A percentile compares a stretch with the other conserved stretches of the same genome.
These are phyloP conservation scores for Oxytorus armatus DNA, from an alignment of 2,888 invertebrate species.

Conservation along the genomic window DNA sequence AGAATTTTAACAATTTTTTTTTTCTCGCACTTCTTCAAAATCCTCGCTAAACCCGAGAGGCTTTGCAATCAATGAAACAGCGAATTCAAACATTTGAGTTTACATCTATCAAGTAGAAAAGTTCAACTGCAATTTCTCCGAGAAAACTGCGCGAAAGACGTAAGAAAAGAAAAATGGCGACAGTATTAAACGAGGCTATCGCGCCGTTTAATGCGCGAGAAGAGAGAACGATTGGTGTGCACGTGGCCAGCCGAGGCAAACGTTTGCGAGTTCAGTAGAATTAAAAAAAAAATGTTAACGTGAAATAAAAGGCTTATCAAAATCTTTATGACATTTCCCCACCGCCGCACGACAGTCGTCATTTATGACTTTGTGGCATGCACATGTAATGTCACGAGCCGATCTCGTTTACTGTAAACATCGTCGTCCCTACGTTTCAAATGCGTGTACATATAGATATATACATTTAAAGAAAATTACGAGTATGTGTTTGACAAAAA, in stretches of 20 bases:
- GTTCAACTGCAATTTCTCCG: slow-evolving; percentile 9
- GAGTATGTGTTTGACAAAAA: not conserved
- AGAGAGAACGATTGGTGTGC: slow-evolving; percentile 47
- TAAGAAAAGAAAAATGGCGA: not conserved
- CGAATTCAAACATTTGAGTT: not conserved
- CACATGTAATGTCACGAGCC: slow-evolving; percentile 39
- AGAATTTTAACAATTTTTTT: not conserved
- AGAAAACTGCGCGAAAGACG: not conserved
- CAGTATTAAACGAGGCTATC: slow-evolving; percentile 51
- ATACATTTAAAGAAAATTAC: not conserved
- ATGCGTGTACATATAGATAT: not conserved
- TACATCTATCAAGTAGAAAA: not conserved
- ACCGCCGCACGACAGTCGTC: slow-evolving; percentile 26
- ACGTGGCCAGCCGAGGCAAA: slow-evolving; percentile 43
- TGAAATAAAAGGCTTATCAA: slow-evolving; percentile 46
- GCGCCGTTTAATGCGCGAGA: slow-evolving; percentile 52
- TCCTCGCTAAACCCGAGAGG: not conserved
- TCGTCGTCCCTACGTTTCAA: slow-evolving; percentile 4
- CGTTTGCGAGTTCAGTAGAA: slow-evolving; percentile 41
- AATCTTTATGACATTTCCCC: slow-evolving; percentile 57
- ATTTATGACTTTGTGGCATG: slow-evolving; percentile 47
- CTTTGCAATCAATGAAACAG: too few relatives aligned
- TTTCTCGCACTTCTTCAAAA: not conserved
- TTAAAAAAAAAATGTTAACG: not conserved
- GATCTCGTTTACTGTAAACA: slow-evolving; percentile 39